Percentiles rank a stretch among this genome's conserved stretches.
phyloP scores from a whole-genome alignment of 2,888 invertebrate species.

The Lithophane socia region DNA sequence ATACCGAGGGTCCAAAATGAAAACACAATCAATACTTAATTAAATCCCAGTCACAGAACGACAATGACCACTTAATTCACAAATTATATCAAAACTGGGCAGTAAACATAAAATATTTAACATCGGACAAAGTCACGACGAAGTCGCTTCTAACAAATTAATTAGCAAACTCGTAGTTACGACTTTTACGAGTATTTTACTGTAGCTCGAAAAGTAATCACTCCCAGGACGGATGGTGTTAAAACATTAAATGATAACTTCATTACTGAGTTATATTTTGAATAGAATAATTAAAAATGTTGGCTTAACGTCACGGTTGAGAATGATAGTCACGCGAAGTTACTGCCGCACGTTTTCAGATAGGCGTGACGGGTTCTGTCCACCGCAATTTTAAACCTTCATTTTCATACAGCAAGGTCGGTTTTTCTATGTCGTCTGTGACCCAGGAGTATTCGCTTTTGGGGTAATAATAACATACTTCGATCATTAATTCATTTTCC shows the following conservation, averaged over 20 bases:
- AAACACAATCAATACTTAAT: conserved; percentile 49
- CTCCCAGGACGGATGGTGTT: conserved; percentile 55
- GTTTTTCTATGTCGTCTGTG: neutral
- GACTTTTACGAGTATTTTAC: conserved; percentile 62
- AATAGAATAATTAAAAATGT: conserved; percentile 65
- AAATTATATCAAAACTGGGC: conserved; percentile 60
- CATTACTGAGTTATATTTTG: conserved; percentile 64
- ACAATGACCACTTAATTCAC: conserved; percentile 53
- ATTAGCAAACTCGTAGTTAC: conserved; percentile 59
- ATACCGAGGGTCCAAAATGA: conserved; percentile 5
- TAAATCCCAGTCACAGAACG: conserved; percentile 32
- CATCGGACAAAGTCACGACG: conserved; percentile 49
- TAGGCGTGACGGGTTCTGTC: conserved; percentile 14
- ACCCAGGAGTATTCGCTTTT: conserved; percentile 28
- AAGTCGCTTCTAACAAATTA: conserved; percentile 62
- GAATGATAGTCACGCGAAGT: conserved; percentile 60
- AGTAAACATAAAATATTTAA: conserved; percentile 61
- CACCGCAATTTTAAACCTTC: conserved; percentile 5
- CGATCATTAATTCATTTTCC: conserved; percentile 47
- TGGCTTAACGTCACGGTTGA: conserved; percentile 49
- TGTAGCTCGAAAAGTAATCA: conserved; percentile 62
- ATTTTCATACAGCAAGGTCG: neutral
- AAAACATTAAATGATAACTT: conserved; percentile 66
- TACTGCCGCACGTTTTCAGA: conserved; percentile 20
- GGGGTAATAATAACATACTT: conserved; percentile 34